These are phyloP conservation scores for Sclerurus mexicanus DNA, from an alignment of 2,113 vertebrate species.

Conservation along the genomic window DNA sequence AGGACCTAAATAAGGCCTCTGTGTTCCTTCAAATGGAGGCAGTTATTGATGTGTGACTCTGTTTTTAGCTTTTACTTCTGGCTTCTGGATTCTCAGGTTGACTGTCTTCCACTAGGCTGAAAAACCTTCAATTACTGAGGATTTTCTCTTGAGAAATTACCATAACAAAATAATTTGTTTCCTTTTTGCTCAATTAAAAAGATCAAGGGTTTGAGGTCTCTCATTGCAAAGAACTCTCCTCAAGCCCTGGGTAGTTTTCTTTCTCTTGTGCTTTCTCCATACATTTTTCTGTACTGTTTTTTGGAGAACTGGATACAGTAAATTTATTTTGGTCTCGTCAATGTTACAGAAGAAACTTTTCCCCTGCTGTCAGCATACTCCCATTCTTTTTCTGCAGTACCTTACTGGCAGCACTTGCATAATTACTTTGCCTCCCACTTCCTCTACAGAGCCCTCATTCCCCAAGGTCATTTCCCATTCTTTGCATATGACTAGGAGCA, in stretches of 20 bases:
- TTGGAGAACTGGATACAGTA: background rate
- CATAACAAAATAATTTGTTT: background rate
- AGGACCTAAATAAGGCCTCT: background rate
- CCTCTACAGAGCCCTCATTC: background rate
- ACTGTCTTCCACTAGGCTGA: background rate
- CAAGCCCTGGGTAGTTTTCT: background rate
- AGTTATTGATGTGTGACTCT: background rate
- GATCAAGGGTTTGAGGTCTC: background rate
- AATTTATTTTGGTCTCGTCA: background rate
- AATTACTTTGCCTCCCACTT: conserved; percentile 15
- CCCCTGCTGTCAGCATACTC: background rate
- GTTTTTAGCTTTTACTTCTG: background rate
- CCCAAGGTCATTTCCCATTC: background rate
- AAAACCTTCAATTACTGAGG: background rate
- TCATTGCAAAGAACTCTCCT: background rate
- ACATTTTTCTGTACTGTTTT: background rate
- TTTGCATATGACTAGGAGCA: background rate
- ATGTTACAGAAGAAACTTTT: background rate
- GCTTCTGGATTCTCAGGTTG: background rate
- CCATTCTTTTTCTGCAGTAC: background rate
- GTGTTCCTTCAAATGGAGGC: background rate
- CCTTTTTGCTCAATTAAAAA: background rate
- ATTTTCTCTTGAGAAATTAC: background rate
- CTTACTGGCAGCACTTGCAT: background rate
- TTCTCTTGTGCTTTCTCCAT: background rate